Evolutionary conservation across 2,888 invertebrate species (phyloP), one percentile per base, ranked within the genome.

Genomic region (Electrophaes corylata): DNA sequence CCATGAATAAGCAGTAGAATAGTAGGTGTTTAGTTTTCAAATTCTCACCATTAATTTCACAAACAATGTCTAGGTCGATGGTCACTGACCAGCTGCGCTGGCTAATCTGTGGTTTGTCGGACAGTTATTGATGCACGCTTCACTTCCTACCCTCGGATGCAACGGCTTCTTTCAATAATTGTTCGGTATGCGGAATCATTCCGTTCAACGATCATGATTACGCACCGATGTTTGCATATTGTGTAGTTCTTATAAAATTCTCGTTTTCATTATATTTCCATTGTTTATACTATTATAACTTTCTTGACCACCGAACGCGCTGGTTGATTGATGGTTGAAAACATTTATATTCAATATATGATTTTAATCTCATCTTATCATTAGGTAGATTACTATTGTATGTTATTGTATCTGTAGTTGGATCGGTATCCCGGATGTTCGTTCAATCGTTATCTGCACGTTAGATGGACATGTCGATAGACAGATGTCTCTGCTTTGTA

Each of bases 61-160:
- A 41, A 46, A 54, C 59, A 51, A 54, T 47, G 51, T 56, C 55
- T 55, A 52, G 51, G 60, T 60, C 44, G 55, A 51, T 55, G 60
- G 43, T 55, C 55, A 39, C 12, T 55, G 54, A 55, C 37, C 50
- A 46, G 23, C 20, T 8, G 14, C 18, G 19, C 31, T 23, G 46
- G 40, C 35, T 16, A 46, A 14, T 55, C 71, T 56, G 67, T 69
- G 69, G 68, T 63, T 57, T 26, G 65, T 20, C 31, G 55, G 66
- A 82, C 83, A 80, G 83, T 83, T 81, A 80, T 67, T 60, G 60
- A 35, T 35, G 57, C 66, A 78, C 78, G 85, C 86, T 78, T 84
- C 80, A 83, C 78, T 86, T 79, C 80, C 80, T 80, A 77, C 80
- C 83, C 81, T 79, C 74, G 57, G 65, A 57, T 70, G 71, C 74